A percentile compares a stretch with the other conserved stretches of the same genome.
phyloP scores from a whole-genome alignment of 1,140 invertebrate genomes.

The Sweltsa coloradensis region DNA sequence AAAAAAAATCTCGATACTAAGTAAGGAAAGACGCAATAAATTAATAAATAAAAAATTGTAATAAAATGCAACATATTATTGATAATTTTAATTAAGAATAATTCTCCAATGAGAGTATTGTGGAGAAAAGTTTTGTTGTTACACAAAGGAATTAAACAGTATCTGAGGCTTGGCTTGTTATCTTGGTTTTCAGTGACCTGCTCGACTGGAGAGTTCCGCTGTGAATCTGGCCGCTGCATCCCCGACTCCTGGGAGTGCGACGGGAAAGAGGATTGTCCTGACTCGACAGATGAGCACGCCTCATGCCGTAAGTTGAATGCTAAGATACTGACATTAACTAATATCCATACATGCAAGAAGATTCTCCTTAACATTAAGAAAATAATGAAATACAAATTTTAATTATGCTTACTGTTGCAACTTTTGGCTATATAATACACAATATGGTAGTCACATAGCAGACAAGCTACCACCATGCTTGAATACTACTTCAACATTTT shows the following conservation, averaged over 20 bases:
- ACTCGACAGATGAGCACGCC: constrained; percentile 41
- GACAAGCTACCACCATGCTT: too few species aligned
- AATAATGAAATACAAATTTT: not conserved
- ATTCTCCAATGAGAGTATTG: not conserved
- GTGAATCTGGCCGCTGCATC: constrained; percentile 57
- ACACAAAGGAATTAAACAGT: not conserved
- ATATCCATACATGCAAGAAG: too few species aligned
- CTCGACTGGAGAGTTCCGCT: constrained; percentile 38
- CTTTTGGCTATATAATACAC: too few species aligned
- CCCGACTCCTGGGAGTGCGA: constrained; percentile 61
- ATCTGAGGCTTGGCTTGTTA: not conserved
- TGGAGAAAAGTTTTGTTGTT: not conserved
- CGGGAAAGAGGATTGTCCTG: constrained; percentile 49
- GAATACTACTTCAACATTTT: too few species aligned
- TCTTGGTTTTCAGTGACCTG: constrained; percentile 29
- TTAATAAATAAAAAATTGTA: not conserved
- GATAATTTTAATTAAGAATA: not conserved
- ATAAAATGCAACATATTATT: not conserved
- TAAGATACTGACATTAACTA: too few species aligned
- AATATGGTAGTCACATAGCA: too few species aligned
- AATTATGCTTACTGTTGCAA: too few species aligned
- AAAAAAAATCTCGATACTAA: too few species aligned
- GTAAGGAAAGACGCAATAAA: too few species aligned
- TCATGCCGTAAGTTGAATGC: constrained; percentile 7
- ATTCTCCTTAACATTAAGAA: not conserved